phyloP scores from a whole-genome alignment of 2,888 invertebrate species.

The Drosophila falleni region DNA sequence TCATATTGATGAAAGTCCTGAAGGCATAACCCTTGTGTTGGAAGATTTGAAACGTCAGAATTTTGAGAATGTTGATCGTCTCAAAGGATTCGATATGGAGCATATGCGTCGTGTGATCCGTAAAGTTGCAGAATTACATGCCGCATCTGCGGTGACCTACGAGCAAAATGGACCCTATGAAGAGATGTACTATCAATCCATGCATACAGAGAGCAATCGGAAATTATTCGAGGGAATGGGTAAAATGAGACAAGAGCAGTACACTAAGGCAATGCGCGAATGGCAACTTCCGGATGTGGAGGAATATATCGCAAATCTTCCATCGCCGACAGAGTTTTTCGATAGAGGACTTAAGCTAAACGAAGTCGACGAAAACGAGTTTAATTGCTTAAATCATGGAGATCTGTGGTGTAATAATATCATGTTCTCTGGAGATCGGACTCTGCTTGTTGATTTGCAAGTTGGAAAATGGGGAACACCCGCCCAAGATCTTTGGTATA shows the following conservation, averaged over 20 bases:
- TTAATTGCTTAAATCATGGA: conserved; percentile 82
- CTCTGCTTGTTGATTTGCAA: background rate
- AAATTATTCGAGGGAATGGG: conserved; percentile 35
- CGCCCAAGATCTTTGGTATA: conserved; percentile 78
- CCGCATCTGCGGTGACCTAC: conserved; percentile 73
- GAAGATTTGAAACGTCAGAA: conserved; percentile 73
- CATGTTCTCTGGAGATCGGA: conserved; percentile 64
- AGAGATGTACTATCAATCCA: conserved; percentile 29
- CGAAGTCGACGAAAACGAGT: conserved; percentile 57
- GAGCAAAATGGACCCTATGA: conserved; percentile 69
- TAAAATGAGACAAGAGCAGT: conserved; percentile 23
- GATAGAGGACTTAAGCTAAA: conserved; percentile 44
- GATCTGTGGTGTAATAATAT: conserved; percentile 83
- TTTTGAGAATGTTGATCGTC: conserved; percentile 76
- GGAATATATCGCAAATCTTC: conserved; percentile 50
- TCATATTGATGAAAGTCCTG: conserved; percentile 60
- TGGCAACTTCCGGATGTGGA: conserved; percentile 48
- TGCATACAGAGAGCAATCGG: conserved; percentile 57
- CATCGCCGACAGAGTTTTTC: conserved; percentile 40
- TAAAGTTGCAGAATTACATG: conserved; percentile 82
- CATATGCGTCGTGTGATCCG: conserved; percentile 73
- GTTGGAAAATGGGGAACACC: conserved; percentile 79
- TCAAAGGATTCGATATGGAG: conserved; percentile 76
- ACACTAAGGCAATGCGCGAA: conserved; percentile 52
- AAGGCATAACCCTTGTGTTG: conserved; percentile 69